Conservation (phyloP, 2,113 vertebrate species). For the Otis tarda region DNA sequence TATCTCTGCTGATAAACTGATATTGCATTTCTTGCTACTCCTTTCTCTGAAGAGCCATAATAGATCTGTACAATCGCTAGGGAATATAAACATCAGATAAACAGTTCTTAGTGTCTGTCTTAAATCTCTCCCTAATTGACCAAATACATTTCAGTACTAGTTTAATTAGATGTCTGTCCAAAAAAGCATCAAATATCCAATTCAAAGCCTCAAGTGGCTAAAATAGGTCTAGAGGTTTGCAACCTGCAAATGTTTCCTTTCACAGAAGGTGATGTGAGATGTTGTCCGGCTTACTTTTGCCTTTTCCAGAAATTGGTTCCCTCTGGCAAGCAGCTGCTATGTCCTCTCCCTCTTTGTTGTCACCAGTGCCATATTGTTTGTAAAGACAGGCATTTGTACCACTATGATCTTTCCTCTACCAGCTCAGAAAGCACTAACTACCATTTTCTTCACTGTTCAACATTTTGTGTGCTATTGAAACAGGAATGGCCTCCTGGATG, state of each 20-base stretch:
- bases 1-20: conserved; percentile 29
- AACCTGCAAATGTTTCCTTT: not conserved
- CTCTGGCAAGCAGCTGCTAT: not conserved
- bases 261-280: not conserved
- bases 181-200: not conserved
- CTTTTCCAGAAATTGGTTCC: not conserved
- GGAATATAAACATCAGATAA: conserved; percentile 49
- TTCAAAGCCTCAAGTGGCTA: not conserved
- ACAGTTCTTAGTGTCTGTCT: not conserved
- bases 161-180: conserved; percentile 51
- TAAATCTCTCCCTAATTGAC: conserved; percentile 33
- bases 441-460: not conserved
- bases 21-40: conserved; percentile 16
- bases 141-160: conserved; percentile 23
- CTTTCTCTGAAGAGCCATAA: conserved; percentile 31
- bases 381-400: not conserved
- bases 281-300: not conserved
- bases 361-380: not conserved
- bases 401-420: not conserved
- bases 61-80: not conserved
- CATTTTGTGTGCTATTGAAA: not conserved
- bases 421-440: not conserved
- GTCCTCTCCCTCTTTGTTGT: not conserved
- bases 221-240: not conserved
- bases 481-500: not conserved